A percentile compares a stretch with the other conserved stretches of the same genome.
These are phyloP conservation scores for Heliothis virescens DNA, from an alignment of 1,140 invertebrate genomes.

Conservation along the genomic window DNA sequence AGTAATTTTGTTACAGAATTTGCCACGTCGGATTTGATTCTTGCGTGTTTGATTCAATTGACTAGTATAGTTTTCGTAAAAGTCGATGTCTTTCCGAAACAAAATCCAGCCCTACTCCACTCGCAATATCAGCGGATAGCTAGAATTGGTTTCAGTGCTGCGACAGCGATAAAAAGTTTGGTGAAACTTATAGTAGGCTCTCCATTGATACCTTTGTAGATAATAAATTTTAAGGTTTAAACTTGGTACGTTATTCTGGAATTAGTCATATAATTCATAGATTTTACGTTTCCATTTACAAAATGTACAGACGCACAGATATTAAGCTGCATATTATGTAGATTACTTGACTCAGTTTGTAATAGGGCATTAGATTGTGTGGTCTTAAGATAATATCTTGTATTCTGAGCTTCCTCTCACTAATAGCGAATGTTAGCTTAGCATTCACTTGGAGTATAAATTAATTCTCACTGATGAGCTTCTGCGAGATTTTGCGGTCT, in stretches of 20 bases:
- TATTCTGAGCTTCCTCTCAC: conserved; percentile 16
- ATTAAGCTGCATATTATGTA: conserved; percentile 26
- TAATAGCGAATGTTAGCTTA: conserved; percentile 7
- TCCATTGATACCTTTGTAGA: background rate
- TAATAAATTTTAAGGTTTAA: background rate
- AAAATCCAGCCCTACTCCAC: background rate
- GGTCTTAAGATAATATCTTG: conserved; percentile 13
- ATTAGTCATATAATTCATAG: conserved; percentile 7
- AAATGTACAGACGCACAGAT: background rate
- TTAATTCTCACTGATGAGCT: too few relatives aligned
- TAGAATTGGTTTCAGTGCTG: background rate
- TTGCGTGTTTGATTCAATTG: too few relatives aligned
- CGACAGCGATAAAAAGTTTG: background rate
- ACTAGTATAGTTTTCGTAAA: too few relatives aligned
- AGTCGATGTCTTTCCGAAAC: too few relatives aligned
- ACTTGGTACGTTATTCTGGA: background rate
- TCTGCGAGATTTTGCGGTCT: too few relatives aligned
- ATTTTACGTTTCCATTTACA: conserved; percentile 7
- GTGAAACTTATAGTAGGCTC: too few relatives aligned
- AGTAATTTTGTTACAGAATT: background rate
- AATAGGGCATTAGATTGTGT: conserved; percentile 25
- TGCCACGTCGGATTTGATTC: too few relatives aligned
- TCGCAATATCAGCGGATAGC: background rate
- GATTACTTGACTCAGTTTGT: conserved; percentile 10
- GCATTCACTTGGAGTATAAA: conserved; percentile 4